Evolutionary conservation across 2,888 invertebrate genomes (phyloP), one percentile per base, ranked within the genome.

Genomic region (Spodoptera littoralis): DNA sequence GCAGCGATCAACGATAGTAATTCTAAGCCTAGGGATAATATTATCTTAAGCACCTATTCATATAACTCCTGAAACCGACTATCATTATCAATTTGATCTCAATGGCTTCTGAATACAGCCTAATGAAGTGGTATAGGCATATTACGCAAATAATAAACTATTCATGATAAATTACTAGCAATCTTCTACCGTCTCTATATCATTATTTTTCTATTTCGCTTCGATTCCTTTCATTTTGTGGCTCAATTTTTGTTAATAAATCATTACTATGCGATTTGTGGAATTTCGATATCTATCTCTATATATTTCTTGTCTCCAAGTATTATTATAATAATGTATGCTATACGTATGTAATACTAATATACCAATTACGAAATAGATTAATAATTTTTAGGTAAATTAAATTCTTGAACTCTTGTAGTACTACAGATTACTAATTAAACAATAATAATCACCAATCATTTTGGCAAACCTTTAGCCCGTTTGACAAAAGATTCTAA

Each of bases 21-120:
- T 74, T 71, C 67, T 53, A 56, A 77, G 65, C 76, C 77, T 70
- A 65, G 68, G 73, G 82, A 75, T 77, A 73, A 68, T 66, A 69
- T 73, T 72, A 72, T 52, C 58, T 30, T 68, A 73, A 75, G 74
- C 52, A 73, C 65, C 72, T 70, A 79, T 75, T 79, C 75, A 78
- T 74, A 52, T 46, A 59, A 73, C 57, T 57, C 60, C 77, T 75
- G 70, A 73, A 70, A 69, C 53, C 59, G 50, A 65, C 77, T 72
- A 69, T 70, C 12, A 77, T 75, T 73, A 75, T 70, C 73, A 70
- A 75, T 79, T 74, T 76, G 62, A 60, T 77, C 73, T 69, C 66
- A 65, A 70, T 67, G 60, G 70, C 73, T 73, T 66, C 69, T 79
- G 77, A 79, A 79, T 77, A 79, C 59, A 65, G 46, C 55, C 60